Evolutionary conservation across 1,140 invertebrate genomes (phyloP).

Genomic region (Brachionus asplanchnoidis): DNA sequence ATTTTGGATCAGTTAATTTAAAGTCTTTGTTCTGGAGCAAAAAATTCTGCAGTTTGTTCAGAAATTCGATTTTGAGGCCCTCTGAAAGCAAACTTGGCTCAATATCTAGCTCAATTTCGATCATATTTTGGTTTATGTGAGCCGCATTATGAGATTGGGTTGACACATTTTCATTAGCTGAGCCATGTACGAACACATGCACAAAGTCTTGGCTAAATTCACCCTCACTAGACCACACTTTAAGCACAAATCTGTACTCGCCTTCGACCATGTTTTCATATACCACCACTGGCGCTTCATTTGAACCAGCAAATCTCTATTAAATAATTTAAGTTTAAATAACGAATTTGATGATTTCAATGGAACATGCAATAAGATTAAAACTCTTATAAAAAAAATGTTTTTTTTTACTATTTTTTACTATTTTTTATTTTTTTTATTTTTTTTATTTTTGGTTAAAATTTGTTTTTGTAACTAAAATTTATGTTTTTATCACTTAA

Average conservation of each 20-base stretch:
- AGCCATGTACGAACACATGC: slow-evolving; percentile 1
- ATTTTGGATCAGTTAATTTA: background rate
- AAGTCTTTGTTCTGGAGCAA: slow-evolving; percentile 17
- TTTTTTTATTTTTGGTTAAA: no score
- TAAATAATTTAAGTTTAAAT: background rate
- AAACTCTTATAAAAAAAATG: no score
- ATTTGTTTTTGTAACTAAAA: no score
- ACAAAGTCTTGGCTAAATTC: slow-evolving; percentile 38
- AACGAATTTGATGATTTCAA: background rate
- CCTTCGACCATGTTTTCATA: slow-evolving; percentile 40
- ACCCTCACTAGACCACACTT: slow-evolving; percentile 15
- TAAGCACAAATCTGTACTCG: slow-evolving; percentile 4
- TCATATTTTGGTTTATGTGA: background rate
- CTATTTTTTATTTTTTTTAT: no score
- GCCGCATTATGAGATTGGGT: background rate
- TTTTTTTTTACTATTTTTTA: no score
- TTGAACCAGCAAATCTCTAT: background rate
- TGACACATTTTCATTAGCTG: background rate
- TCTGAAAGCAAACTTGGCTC: slow-evolving; percentile 1
- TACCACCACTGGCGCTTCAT: background rate
- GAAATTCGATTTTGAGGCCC: background rate
- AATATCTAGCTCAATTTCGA: slow-evolving; percentile 20
- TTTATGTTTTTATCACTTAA: no score
- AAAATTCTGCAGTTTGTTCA: slow-evolving; percentile 10
- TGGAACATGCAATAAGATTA: no score